phyloP scores from a whole-genome alignment of 2,113 vertebrate genomes.

The Esox niger region DNA sequence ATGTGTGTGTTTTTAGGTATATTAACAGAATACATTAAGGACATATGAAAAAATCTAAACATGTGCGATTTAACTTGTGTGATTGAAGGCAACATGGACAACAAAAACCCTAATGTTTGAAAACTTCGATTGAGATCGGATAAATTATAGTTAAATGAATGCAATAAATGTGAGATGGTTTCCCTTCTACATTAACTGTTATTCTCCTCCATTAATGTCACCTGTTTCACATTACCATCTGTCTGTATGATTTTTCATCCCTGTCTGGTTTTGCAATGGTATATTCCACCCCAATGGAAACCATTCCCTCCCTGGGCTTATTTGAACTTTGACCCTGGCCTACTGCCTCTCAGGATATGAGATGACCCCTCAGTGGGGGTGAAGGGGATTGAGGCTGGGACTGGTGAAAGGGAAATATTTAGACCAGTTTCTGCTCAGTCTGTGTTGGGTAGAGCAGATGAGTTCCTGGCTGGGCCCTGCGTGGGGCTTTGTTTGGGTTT shows the following conservation, averaged over 20 bases:
- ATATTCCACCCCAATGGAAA: constrained; percentile 56
- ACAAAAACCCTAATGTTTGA: too few species aligned
- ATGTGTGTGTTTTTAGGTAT: too few species aligned
- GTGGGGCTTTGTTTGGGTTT: constrained; percentile 18
- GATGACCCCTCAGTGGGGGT: constrained; percentile 49
- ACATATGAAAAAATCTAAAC: too few species aligned
- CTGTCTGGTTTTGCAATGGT: constrained; percentile 67
- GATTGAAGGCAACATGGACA: too few species aligned
- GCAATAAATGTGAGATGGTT: constrained; percentile 6
- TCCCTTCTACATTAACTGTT: neutral
- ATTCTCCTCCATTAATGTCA: neutral
- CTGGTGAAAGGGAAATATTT: constrained; percentile 31
- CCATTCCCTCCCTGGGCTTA: constrained; percentile 31
- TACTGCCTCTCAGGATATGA: constrained; percentile 66
- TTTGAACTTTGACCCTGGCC: constrained; percentile 69
- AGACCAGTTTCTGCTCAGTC: constrained; percentile 30
- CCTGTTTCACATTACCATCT: constrained; percentile 42
- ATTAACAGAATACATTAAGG: too few species aligned
- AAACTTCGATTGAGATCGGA: constrained; percentile 14
- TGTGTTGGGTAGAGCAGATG: constrained; percentile 30
- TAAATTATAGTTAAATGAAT: constrained; percentile 23
- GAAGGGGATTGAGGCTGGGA: neutral
- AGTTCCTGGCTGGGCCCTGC: constrained; percentile 27
- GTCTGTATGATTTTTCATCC: constrained; percentile 55
- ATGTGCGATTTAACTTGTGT: too few species aligned